These are phyloP conservation scores for Cardinalis cardinalis DNA, from an alignment of 2,113 vertebrate species.

Conservation along the genomic window DNA sequence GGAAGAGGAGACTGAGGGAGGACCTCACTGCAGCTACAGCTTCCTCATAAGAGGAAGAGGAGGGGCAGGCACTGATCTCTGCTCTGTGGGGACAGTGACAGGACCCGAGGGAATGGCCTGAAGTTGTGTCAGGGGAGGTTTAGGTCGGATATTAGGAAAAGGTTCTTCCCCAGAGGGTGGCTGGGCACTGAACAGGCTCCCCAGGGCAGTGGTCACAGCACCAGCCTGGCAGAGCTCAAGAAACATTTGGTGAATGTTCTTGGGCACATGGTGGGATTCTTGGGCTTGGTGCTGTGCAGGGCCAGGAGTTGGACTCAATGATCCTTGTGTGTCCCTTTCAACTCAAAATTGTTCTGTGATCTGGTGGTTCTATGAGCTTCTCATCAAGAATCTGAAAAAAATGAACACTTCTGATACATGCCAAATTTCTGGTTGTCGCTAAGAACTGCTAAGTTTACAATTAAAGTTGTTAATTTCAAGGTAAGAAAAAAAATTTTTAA, in stretches of 20 bases:
- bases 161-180: neutral
- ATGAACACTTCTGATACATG: neutral
- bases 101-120: accelerated
- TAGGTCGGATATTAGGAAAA: neutral
- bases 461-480: neutral
- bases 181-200: neutral
- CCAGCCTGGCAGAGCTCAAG: neutral
- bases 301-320: accelerated
- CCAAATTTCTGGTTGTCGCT: neutral
- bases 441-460: neutral
- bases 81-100: neutral
- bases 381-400: neutral
- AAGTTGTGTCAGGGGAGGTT: accelerated
- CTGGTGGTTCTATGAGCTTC: neutral
- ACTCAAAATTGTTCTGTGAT: neutral
- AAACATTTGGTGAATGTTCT: accelerated
- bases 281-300: neutral
- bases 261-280: accelerated
- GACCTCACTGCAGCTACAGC: neutral
- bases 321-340: neutral
- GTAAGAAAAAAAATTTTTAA: neutral
- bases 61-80: neutral
- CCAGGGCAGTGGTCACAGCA: neutral
- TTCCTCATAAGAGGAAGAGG: accelerated
- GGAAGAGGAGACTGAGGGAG: neutral